Conservation (phyloP, 2,888 invertebrate genomes). For the Lasioglossum lativentre region DNA sequence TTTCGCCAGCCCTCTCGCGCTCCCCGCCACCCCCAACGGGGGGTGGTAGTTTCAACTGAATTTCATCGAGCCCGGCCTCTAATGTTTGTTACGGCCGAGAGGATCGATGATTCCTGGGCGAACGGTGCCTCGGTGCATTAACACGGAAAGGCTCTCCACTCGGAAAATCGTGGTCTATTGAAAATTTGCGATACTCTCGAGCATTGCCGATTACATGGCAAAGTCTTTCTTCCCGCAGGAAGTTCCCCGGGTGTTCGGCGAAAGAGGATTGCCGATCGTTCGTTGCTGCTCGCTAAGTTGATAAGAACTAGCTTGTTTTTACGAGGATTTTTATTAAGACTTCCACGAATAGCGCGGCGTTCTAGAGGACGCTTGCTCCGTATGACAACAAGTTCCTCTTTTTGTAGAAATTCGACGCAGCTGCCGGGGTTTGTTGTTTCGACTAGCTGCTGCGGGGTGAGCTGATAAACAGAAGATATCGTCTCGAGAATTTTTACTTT, state of each 20-base stretch:
- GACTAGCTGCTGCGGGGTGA: background rate
- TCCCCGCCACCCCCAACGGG: background rate
- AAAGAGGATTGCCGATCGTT: background rate
- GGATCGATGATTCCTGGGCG: conserved; percentile 8
- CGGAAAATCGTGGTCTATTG: conserved; percentile 4
- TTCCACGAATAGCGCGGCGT: background rate
- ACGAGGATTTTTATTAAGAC: background rate
- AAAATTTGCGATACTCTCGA: conserved; percentile 3
- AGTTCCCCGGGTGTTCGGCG: background rate
- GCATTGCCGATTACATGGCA: background rate
- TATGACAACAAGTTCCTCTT: background rate
- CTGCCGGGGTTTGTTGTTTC: background rate
- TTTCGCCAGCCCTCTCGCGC: conserved; percentile 12
- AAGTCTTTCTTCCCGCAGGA: background rate
- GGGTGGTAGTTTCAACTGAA: background rate
- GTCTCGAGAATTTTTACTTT: background rate
- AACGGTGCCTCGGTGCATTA: background rate
- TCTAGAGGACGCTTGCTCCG: background rate
- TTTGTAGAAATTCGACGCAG: background rate
- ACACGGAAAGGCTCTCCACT: background rate
- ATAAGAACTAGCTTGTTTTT: background rate
- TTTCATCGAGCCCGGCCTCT: conserved; percentile 3
- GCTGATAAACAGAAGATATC: background rate
- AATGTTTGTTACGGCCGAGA: background rate
- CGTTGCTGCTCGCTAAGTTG: background rate